These are phyloP conservation scores for Drosophila ogumai DNA, from an alignment of 1,140 invertebrate genomes.

Conservation along the genomic window DNA sequence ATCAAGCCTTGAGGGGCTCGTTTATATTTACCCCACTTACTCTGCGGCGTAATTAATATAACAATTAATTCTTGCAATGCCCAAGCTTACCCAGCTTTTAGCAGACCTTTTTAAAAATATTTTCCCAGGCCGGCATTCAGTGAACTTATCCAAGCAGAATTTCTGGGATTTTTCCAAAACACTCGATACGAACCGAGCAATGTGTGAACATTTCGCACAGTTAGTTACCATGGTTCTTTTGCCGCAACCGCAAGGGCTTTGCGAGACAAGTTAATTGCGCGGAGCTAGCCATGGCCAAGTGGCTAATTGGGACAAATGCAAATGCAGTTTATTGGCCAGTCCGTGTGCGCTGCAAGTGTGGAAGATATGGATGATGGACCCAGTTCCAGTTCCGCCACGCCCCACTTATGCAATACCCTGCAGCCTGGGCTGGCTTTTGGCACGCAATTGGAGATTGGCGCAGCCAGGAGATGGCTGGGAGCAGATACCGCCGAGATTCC, in stretches of 20 bases:
- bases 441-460: conserved; percentile 66
- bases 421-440: conserved; percentile 31
- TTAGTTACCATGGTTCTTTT: conserved; percentile 30
- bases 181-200: conserved; percentile 39
- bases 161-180: conserved; percentile 38
- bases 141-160: conserved; percentile 15
- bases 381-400: conserved; percentile 54
- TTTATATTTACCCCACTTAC: not conserved
- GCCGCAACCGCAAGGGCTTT: conserved; percentile 53
- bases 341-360: conserved; percentile 15
- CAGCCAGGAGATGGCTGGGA: conserved; percentile 47
- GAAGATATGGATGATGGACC: conserved; percentile 31
- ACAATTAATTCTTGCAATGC: conserved; percentile 11
- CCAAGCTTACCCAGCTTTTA: not conserved
- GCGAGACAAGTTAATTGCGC: conserved; percentile 71
- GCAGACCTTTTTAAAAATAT: not conserved
- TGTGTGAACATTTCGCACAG: conserved; percentile 73
- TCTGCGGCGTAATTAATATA: not conserved
- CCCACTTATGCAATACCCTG: conserved; percentile 48
- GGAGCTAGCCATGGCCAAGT: conserved; percentile 61
- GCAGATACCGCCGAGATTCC: conserved; percentile 52
- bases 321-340: conserved; percentile 39
- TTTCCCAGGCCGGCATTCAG: conserved; percentile 5
- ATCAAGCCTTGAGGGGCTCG: too few relatives aligned
- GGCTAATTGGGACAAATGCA: conserved; percentile 51